Percentiles rank a stretch among this genome's conserved stretches.
These are phyloP conservation scores for Liodrosophila aerea DNA, from an alignment of 2,888 invertebrate genomes.

Conservation along the genomic window DNA sequence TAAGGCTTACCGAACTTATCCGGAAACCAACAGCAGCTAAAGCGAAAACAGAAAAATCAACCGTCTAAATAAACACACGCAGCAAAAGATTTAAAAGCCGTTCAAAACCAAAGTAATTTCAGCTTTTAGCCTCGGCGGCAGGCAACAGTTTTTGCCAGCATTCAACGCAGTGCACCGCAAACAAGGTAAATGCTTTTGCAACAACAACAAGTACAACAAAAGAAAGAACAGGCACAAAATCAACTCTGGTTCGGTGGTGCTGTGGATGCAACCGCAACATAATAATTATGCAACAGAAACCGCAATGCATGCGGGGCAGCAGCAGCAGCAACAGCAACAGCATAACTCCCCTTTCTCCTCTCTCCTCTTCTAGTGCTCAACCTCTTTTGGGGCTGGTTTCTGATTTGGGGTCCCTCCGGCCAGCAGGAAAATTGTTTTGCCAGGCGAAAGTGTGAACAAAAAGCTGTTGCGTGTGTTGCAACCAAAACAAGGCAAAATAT, in stretches of 20 bases:
- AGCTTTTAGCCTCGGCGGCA: constrained; percentile 50
- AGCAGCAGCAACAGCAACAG: constrained; percentile 30
- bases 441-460: constrained; percentile 79
- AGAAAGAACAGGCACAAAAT: constrained; percentile 53
- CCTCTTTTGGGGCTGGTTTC: constrained; percentile 25
- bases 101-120: constrained; percentile 67
- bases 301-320: constrained; percentile 72
- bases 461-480: constrained; percentile 76
- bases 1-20: constrained; percentile 24
- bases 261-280: constrained; percentile 67
- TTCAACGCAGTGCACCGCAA: constrained; percentile 68
- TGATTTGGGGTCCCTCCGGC: constrained; percentile 44
- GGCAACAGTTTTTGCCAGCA: constrained; percentile 69
- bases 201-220: constrained; percentile 67
- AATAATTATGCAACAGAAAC: constrained; percentile 78
- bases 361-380: too few species aligned
- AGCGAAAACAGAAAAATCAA: constrained; percentile 37
- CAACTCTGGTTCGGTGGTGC: constrained; percentile 42
- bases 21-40: background rate
- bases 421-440: constrained; percentile 73
- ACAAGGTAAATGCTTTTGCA: constrained; percentile 74
- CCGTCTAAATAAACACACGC: constrained; percentile 74
- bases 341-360: constrained; percentile 24
- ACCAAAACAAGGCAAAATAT: constrained; percentile 29
- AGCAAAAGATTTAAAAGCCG: constrained; percentile 79